phyloP scores from a whole-genome alignment of 2,888 invertebrate species.

The Galerucella pusilla region DNA sequence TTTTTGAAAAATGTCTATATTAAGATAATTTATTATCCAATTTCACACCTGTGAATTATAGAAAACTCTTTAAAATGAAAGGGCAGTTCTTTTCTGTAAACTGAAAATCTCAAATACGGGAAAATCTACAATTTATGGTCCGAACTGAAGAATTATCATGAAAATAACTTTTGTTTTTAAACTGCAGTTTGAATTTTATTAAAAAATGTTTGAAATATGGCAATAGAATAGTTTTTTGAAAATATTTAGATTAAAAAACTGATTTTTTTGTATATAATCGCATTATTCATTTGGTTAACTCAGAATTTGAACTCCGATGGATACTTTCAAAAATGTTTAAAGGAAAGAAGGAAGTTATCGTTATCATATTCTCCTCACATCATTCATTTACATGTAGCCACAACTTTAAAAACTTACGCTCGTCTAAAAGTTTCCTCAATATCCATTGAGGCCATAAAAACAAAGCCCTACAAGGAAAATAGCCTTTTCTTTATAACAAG shows the following conservation, averaged over 20 bases:
- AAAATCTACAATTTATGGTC: not conserved
- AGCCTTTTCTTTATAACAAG: slow-evolving; percentile 20
- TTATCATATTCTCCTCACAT: slow-evolving; percentile 30
- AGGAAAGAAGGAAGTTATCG: slow-evolving; percentile 5
- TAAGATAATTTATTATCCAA: slow-evolving; percentile 16
- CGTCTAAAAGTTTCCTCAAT: slow-evolving; percentile 33
- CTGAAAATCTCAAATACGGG: not conserved
- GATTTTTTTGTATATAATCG: not conserved
- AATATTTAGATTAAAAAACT: not conserved
- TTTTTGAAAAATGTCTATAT: slow-evolving; percentile 9
- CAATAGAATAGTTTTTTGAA: not conserved
- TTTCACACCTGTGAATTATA: not conserved
- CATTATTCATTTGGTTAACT: not conserved
- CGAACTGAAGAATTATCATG: not conserved
- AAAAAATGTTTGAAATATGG: no score
- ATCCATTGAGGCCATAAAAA: slow-evolving; percentile 36
- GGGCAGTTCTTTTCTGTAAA: not conserved
- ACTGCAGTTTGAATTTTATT: no score
- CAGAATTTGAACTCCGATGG: not conserved
- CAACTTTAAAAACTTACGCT: slow-evolving; percentile 35
- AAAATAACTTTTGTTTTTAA: not conserved
- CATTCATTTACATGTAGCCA: slow-evolving; percentile 33
- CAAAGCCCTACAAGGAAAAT: slow-evolving; percentile 27
- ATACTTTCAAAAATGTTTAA: slow-evolving; percentile 1
- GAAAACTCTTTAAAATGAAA: slow-evolving; percentile 1